Percentiles rank a stretch among this genome's conserved stretches.
Evolutionary conservation across 2,888 invertebrate species (phyloP).

Genomic region (Gastracanthus pulcherrimus): DNA sequence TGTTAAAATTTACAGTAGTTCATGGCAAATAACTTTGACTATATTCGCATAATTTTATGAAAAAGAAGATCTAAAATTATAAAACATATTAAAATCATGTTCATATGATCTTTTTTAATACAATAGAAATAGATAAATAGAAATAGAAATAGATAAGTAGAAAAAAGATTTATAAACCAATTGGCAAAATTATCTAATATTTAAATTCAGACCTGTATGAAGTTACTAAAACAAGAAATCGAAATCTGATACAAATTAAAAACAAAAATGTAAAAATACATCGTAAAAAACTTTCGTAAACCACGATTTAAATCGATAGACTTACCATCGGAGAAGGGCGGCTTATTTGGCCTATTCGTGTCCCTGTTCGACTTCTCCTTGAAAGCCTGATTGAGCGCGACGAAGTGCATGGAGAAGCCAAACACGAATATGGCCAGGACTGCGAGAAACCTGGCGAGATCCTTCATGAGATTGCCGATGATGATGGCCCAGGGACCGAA

Average conservation of each 20-base stretch:
- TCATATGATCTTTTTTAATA: neutral
- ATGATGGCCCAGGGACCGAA: slow-evolving; percentile 99
- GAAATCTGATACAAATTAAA: neutral
- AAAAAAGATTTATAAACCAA: neutral
- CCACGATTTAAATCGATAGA: neutral
- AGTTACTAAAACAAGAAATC: slow-evolving; percentile 2
- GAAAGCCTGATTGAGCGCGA: slow-evolving; percentile 97
- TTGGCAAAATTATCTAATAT: neutral
- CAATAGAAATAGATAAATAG: neutral
- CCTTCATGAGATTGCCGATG: slow-evolving; percentile 96
- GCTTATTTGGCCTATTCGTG: slow-evolving; percentile 77
- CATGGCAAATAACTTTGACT: neutral
- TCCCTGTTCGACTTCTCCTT: slow-evolving; percentile 82
- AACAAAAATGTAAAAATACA: neutral
- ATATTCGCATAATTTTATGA: neutral
- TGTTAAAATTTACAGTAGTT: neutral
- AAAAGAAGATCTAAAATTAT: neutral
- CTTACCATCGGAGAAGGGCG: slow-evolving; percentile 86
- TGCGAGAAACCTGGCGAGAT: slow-evolving; percentile 96
- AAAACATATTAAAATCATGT: neutral
- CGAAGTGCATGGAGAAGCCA: slow-evolving; percentile 98
- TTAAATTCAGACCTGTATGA: neutral
- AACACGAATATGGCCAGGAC: slow-evolving; percentile 98
- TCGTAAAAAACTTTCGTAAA: neutral
- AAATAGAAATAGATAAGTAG: neutral